Base-by-base conservation (phyloP, 2,888 invertebrate genomes). In the Tanytarsus gracilentus region DNA sequence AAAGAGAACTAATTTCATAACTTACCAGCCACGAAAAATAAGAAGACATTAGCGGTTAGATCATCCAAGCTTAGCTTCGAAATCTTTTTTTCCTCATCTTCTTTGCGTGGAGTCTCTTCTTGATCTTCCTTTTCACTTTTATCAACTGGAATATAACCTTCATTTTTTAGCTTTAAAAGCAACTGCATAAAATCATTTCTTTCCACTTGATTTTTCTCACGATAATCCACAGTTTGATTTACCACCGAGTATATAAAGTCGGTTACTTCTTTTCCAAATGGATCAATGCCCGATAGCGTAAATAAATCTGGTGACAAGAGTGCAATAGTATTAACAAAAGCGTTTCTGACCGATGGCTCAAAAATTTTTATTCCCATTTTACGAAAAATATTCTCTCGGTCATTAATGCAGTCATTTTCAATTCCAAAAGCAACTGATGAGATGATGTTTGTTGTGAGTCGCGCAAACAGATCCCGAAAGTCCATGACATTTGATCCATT, bases 171-270 rank as follows among this genome's bases (percentile, higher is more conserved):
- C 39, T 75, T 72, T 52, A 78, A 72, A 33, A 78, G 65, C 51
- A 76, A 63, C 63, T 78, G 75, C 64, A 78, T 67, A 62, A 77
- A 68, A 65, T 78, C 78, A 62, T 72, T 72, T 8, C 76, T 68
- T 39, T 75, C 73, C 14, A 29, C 27, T 64, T 76, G 73, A 11
- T 78, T 68, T 21, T 27, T 18, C 64, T 76, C 74, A n/a, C 78
- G 71, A 61, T 69, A 69, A 25, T 71, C 68, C 6, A 78, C 69
- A 9, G 76, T 73, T 8, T 69, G 67, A 18, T 69, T 67, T 4
- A 76, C 71, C n/a, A 76, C 67, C 27, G 69, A 67, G 2, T 69
- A 66, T 63, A 78, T 70, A 62, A 71, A 69, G 0, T 63, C 26
- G 4, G 67, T 61, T 1, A 71, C 61, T 2, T 64, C 50, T 36